Base-by-base conservation (phyloP, 1,140 invertebrate genomes). In the Drosophila erecta region DNA sequence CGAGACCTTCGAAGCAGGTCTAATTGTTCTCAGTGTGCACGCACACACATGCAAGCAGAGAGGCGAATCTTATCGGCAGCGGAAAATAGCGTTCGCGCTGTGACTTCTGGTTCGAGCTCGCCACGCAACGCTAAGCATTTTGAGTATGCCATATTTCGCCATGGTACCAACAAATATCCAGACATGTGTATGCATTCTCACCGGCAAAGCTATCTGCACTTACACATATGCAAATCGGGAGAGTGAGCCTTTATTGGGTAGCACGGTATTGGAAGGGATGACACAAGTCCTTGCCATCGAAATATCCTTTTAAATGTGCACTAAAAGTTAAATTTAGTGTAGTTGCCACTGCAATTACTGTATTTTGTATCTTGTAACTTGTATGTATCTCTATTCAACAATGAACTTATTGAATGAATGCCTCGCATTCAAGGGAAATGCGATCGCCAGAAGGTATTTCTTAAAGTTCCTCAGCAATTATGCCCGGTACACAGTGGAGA, bases 51-150 rank as follows among this genome's bases (percentile, higher is more conserved):
- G 20, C 37, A 51, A 8, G 10, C 30, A 30, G 11, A 56, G 30
- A 62, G 50, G 27, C 27, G 69, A 41, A 56, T 38, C 79, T 81
- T 81, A 81, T 81, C 79, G 74, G 62, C 55, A 58, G 55, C 47
- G 56, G 49, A 22, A 74, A 69, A 76, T 81, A 80, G 55, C 66
- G 66, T 66, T 76, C 79, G 78, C 79, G 79, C 58, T 81, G 72
- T 76, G 65, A 60, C 66, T 76, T 73, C 78, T 81, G 66, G 78
- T 81, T 54, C 51, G 50, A 58, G 24, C 22, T 43, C 56, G 59
- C 54, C 51, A 78, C 67, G 79, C 49, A 61, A 81, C 73, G 79
- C 50, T 74, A 72, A 77, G 74, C 79, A 81, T 77, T 81, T 81
- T 64, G 79, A 30, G 61, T 73, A 73, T 81, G 79, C 58, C 79